Base-by-base conservation (phyloP, 1,140 invertebrate genomes). In the Drosophila suzukii region DNA sequence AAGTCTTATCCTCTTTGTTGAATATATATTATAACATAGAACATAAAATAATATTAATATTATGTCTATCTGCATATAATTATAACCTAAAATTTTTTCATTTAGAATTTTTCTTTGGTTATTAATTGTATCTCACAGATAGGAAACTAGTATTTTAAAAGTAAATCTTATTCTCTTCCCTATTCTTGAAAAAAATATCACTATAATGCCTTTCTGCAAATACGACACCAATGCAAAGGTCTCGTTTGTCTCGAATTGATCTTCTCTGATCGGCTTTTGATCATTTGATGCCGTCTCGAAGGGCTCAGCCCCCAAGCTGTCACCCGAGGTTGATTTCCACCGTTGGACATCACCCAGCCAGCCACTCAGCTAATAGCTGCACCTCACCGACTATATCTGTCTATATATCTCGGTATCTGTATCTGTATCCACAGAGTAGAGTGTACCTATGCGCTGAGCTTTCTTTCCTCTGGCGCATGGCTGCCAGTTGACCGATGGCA, bases 381-480 rank as follows among this genome's bases (percentile, higher is more conserved):
- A 44, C 41, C 61, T 36, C 75, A 58, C 51, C 46, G 49, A 53
- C 70, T 66, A 56, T 80, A 17, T 54, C n/a, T 59, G 47, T 2
- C 8, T 6, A 6, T 12, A 20, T 47, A 51, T 55, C 38, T 74
- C 5, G 50, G 34, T 17, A 55, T 38, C 56, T 46, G 34, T 59
- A 11, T 58, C 30, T 59, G 8, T 46, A 41, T 63, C 54, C 27
- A 17, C 10, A 0, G 1, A 30, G 32, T 27, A 27, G 8, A 10
- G 20, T 24, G 44, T 55, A 17, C 53, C 56, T 55, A 27, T 27
- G 27, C 27, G 17, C 6, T 38, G 67, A 61, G 80, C 80, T 59
- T 78, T 70, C 56, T 75, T 81, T 81, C 81, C 83, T 76, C 56
- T 68, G 81, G 55, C 62, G 67, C 66, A 82, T 75, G 77, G 74